A percentile compares a stretch with the other conserved stretches of the same genome.
Evolutionary conservation across 2,888 invertebrate species (phyloP).

Genomic region (Sericinus montela): DNA sequence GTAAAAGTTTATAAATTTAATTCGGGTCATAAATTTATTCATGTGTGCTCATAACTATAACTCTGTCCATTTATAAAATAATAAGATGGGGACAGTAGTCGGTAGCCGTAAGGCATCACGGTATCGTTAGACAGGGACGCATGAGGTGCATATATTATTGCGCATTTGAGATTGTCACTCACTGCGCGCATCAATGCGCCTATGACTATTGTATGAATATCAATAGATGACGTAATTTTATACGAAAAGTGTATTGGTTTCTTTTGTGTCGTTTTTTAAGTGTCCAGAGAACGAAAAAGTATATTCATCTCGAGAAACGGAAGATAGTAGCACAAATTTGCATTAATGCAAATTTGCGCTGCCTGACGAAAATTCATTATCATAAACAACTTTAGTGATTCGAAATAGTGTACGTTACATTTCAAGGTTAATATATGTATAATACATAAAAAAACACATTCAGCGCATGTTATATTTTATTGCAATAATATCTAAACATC

Average conservation of each 20-base stretch:
- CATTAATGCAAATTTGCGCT: too few relatives aligned
- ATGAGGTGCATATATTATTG: constrained; percentile 31
- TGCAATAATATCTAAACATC: neutral
- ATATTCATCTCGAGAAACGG: too few relatives aligned
- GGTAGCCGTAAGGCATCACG: constrained; percentile 19
- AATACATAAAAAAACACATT: neutral
- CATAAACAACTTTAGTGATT: too few relatives aligned
- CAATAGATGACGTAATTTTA: neutral
- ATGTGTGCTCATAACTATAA: neutral
- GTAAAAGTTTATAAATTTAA: too few relatives aligned
- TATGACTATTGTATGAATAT: constrained; percentile 2
- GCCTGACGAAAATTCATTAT: too few relatives aligned
- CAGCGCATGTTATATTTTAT: neutral
- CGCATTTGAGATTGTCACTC: constrained; percentile 31
- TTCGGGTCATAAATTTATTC: too few relatives aligned
- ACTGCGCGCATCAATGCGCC: constrained; percentile 13
- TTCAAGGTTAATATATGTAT: neutral
- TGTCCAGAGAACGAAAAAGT: too few relatives aligned
- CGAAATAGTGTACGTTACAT: too few relatives aligned
- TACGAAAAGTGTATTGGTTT: neutral
- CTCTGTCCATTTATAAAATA: neutral
- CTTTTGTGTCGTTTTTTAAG: too few relatives aligned
- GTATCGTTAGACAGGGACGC: constrained; percentile 10
- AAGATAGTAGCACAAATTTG: too few relatives aligned
- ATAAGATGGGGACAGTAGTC: constrained; percentile 3